Conservation (phyloP, 2,888 invertebrate species). For the Dione vanillae region DNA sequence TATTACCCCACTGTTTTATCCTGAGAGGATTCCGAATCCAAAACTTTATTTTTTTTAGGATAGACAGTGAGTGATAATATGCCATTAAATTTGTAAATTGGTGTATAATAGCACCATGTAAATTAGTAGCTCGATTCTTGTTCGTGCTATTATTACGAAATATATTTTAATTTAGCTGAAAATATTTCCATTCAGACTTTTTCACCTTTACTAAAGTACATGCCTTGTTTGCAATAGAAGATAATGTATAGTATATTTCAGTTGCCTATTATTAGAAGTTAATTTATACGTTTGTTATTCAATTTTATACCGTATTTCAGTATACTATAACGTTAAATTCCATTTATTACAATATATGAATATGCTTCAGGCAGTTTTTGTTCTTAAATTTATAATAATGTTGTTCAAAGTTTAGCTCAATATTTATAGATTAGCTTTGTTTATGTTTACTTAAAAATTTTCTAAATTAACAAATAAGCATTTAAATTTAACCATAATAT, state of each 20-base stretch:
- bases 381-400: slow-evolving; percentile 5
- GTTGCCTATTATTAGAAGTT: slow-evolving; percentile 8
- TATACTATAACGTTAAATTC: background rate
- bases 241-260: slow-evolving; percentile 1
- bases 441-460: slow-evolving; percentile 10
- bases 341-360: background rate
- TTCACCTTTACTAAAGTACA: slow-evolving; percentile 14
- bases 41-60: too few species aligned
- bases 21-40: too few species aligned
- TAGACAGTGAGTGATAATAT: too few species aligned
- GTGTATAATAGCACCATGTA: too few species aligned
- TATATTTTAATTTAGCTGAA: background rate
- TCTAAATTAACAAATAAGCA: background rate
- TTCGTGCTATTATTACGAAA: too few species aligned
- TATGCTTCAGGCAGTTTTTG: slow-evolving; percentile 10
- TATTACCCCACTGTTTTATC: too few species aligned
- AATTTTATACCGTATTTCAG: background rate
- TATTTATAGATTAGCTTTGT: slow-evolving; percentile 7
- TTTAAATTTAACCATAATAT: too few species aligned
- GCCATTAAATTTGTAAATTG: too few species aligned
- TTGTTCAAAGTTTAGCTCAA: slow-evolving; percentile 4
- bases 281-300: background rate
- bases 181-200: background rate
- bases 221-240: slow-evolving; percentile 6
- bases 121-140: too few species aligned